A percentile compares a stretch with the other conserved stretches of the same genome.
Evolutionary conservation across 2,797 vertebrate species (phyloP).

Genomic region (Antennarius maculatus): DNA sequence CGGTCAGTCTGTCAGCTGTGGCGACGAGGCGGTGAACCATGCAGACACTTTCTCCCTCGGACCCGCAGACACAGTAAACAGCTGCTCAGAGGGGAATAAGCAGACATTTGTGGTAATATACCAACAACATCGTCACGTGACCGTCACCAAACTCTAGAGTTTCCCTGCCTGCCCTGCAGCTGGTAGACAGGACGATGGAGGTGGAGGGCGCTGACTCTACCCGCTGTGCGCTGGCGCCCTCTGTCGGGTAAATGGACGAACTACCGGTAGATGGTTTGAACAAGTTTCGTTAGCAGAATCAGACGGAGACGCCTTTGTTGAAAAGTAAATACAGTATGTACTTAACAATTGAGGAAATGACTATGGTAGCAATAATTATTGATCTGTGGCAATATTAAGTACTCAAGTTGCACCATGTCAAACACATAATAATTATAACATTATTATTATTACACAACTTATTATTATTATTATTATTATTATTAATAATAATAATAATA

Average conservation of each 20-base stretch:
- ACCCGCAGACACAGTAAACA: conserved; percentile 19
- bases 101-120: conserved; percentile 56
- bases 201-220: not conserved
- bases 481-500: too few species aligned
- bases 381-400: too few species aligned
- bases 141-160: conserved; percentile 43
- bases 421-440: too few species aligned
- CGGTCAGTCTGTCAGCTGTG: conserved; percentile 15
- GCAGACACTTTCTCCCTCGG: not conserved
- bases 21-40: not conserved
- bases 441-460: too few species aligned
- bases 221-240: conserved; percentile 20
- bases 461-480: too few species aligned
- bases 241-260: conserved; percentile 28
- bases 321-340: too few species aligned
- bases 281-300: too few species aligned
- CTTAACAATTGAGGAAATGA: too few species aligned
- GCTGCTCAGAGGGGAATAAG: conserved; percentile 23
- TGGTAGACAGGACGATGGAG: not conserved
- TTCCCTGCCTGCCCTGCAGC: conserved; percentile 12
- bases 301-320: too few species aligned
- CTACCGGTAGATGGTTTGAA: not conserved
- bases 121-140: conserved; percentile 67
- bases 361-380: too few species aligned
- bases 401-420: too few species aligned